These are phyloP conservation scores for Drosophila cyrtoloma DNA, from an alignment of 2,888 invertebrate genomes.

Conservation along the genomic window DNA sequence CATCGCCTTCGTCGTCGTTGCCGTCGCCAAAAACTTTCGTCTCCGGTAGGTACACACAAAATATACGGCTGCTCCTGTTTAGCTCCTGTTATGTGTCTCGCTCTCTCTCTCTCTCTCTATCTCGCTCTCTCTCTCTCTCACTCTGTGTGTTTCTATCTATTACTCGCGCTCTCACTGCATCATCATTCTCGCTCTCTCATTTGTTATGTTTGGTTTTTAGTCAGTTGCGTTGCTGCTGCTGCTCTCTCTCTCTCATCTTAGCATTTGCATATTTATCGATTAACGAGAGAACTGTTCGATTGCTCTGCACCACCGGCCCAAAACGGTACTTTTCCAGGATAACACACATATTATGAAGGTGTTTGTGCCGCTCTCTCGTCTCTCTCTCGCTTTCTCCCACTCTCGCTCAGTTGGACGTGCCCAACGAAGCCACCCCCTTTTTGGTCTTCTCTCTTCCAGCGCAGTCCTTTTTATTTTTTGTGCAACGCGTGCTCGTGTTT, in stretches of 20 bases:
- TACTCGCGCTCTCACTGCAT: conserved; percentile 36
- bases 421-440: conserved; percentile 33
- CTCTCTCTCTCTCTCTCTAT: conserved; percentile 22
- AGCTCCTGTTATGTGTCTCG: conserved; percentile 72
- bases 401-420: background rate
- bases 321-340: conserved; percentile 53
- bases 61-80: conserved; percentile 80
- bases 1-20: conserved; percentile 54
- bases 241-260: conserved; percentile 16
- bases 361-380: conserved; percentile 36
- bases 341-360: conserved; percentile 27
- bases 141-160: conserved; percentile 23
- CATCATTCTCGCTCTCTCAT: conserved; percentile 33
- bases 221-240: conserved; percentile 9
- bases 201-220: conserved; percentile 56
- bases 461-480: conserved; percentile 27
- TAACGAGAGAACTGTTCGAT: conserved; percentile 29
- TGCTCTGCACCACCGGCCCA: conserved; percentile 21
- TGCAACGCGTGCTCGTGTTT: conserved; percentile 23
- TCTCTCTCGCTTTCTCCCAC: conserved; percentile 13
- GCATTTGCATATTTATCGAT: conserved; percentile 37
- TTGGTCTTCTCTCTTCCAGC: conserved; percentile 22
- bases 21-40: conserved; percentile 75
- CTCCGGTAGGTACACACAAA: conserved; percentile 85
- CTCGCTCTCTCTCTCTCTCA: conserved; percentile 28